These are phyloP conservation scores for Malthinus flaveolus DNA, from an alignment of 2,888 invertebrate species.

Conservation along the genomic window DNA sequence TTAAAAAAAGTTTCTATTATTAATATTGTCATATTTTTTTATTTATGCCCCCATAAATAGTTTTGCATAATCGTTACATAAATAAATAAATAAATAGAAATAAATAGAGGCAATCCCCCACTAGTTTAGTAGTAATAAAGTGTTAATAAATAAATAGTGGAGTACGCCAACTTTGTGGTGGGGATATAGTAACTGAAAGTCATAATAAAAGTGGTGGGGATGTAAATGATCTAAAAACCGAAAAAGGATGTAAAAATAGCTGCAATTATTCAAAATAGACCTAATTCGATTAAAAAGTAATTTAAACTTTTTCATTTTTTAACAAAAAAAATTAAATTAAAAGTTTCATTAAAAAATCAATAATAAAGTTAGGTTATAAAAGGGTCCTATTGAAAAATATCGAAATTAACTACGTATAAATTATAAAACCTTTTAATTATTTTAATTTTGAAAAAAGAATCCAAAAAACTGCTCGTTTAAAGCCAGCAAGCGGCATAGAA, in stretches of 20 bases:
- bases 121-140: constrained; percentile 1
- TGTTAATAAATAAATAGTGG: constrained; percentile 5
- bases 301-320: background rate
- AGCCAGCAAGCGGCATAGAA: constrained; percentile 39
- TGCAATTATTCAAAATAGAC: constrained; percentile 25
- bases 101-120: constrained; percentile 3
- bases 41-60: background rate
- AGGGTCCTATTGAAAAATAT: constrained; percentile 30
- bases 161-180: constrained; percentile 27
- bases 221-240: constrained; percentile 43
- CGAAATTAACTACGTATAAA: constrained; percentile 12
- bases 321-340: background rate
- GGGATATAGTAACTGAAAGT: constrained; percentile 42
- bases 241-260: constrained; percentile 44
- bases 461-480: constrained; percentile 34
- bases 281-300: background rate
- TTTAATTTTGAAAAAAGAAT: constrained; percentile 38
- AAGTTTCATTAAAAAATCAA: constrained; percentile 46
- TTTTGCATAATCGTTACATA: constrained; percentile 3
- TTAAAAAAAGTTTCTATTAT: constrained; percentile 3
- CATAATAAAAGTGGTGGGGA: constrained; percentile 40
- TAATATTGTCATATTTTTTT: background rate
- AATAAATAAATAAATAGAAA: constrained; percentile 1
- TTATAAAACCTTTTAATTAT: constrained; percentile 10
- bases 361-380: constrained; percentile 54